Conservation (phyloP, 1,140 invertebrate species). For the Lanistes nyassanus region DNA sequence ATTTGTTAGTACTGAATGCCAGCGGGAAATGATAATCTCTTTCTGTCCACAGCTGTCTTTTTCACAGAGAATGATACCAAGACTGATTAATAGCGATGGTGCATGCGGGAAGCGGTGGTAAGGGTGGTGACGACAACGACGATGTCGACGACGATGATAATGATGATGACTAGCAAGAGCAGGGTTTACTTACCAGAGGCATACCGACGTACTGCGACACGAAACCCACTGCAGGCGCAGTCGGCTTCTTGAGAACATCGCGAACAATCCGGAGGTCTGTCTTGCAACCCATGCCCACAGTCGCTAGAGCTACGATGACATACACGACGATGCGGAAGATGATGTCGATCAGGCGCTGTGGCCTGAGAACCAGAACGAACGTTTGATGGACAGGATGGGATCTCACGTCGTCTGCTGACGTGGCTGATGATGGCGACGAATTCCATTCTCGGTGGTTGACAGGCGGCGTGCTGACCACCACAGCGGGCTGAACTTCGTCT, state of each 20-base stretch:
- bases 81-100: background rate
- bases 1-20: background rate
- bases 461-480: too few relatives aligned
- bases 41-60: background rate
- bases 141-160: background rate
- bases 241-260: slow-evolving; percentile 53
- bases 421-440: background rate
- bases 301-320: background rate
- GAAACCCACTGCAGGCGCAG: slow-evolving; percentile 61
- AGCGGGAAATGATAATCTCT: background rate
- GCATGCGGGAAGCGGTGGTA: background rate
- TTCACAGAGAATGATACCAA: background rate
- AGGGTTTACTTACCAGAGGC: slow-evolving; percentile 64
- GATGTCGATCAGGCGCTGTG: background rate
- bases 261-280: slow-evolving; percentile 59
- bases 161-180: too few relatives aligned
- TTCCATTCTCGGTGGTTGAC: too few relatives aligned
- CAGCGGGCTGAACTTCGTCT: too few relatives aligned
- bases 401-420: background rate
- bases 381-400: background rate
- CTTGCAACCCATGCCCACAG: slow-evolving; percentile 63
- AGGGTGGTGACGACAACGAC: background rate
- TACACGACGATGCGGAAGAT: background rate
- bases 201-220: slow-evolving; percentile 62
- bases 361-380: background rate